phyloP scores from a whole-genome alignment of 2,888 invertebrate genomes.

The Corythucha ciliata region DNA sequence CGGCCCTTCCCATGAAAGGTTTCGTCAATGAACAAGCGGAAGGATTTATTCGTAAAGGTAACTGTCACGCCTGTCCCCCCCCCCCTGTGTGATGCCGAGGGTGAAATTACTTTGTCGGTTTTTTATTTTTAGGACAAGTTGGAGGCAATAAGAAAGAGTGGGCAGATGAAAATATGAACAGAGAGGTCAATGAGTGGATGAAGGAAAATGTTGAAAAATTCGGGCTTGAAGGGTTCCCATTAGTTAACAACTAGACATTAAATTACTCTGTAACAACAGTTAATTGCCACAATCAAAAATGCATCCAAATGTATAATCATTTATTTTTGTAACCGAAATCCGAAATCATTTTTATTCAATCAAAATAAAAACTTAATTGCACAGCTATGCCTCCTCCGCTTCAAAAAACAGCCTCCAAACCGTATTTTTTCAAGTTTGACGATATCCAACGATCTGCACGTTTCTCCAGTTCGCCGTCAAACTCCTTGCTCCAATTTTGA shows the following conservation, averaged over 20 bases:
- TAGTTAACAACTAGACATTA: no score
- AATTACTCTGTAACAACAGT: no score
- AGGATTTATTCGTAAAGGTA: slow-evolving; percentile 59
- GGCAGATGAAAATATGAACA: slow-evolving; percentile 25
- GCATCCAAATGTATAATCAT: no score
- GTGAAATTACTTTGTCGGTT: background rate
- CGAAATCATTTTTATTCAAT: no score
- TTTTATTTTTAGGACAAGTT: slow-evolving; percentile 28
- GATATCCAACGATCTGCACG: slow-evolving; percentile 31
- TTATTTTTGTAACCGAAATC: no score
- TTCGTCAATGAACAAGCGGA: slow-evolving; percentile 51
- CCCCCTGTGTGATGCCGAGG: no score
- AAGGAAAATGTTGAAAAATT: slow-evolving; percentile 19
- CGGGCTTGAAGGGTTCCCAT: slow-evolving; percentile 15
- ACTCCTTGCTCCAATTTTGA: slow-evolving; percentile 29
- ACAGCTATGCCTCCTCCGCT: no score
- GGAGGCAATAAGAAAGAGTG: slow-evolving; percentile 29
- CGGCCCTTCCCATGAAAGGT: slow-evolving; percentile 50
- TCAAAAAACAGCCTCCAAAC: no score
- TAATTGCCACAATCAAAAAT: no score
- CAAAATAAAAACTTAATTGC: no score
- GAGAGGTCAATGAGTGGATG: slow-evolving; percentile 31
- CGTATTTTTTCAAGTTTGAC: slow-evolving; percentile 18
- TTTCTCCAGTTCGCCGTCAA: slow-evolving; percentile 26
- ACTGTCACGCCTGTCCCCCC: slow-evolving; percentile 29